Conservation (phyloP, 2,888 invertebrate genomes). For the Incurvaria masculella region DNA sequence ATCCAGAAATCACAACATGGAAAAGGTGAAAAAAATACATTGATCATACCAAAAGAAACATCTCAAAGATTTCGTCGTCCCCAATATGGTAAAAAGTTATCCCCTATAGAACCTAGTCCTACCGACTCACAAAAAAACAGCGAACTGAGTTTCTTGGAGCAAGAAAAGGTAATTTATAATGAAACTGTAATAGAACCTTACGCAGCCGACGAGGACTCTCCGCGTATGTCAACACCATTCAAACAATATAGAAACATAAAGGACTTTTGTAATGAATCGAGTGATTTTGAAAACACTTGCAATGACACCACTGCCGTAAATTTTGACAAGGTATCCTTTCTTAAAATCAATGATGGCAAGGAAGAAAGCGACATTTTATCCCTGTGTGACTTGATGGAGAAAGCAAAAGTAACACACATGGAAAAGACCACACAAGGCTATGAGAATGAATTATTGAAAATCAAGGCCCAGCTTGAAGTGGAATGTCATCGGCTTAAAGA, state of each 20-base stretch:
- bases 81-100: not conserved
- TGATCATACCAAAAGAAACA: too few species aligned
- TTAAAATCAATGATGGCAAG: slow-evolving; percentile 22
- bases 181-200: not conserved
- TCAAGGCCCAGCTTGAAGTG: not conserved
- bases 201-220: slow-evolving; percentile 26
- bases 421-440: slow-evolving; percentile 14
- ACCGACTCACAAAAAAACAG: not conserved
- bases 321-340: slow-evolving; percentile 27
- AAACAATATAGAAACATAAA: slow-evolving; percentile 34
- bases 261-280: slow-evolving; percentile 34
- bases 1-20: too few species aligned
- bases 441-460: not conserved
- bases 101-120: not conserved
- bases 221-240: slow-evolving; percentile 39
- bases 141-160: slow-evolving; percentile 16
- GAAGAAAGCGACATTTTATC: slow-evolving; percentile 41
- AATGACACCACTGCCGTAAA: slow-evolving; percentile 37
- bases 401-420: slow-evolving; percentile 28
- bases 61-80: too few species aligned
- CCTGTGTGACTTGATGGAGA: slow-evolving; percentile 36
- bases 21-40: too few species aligned
- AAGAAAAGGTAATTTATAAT: slow-evolving; percentile 18
- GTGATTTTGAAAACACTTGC: slow-evolving; percentile 25
- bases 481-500: too few species aligned